Evolutionary conservation across 2,888 invertebrate genomes (phyloP), one percentile per base, ranked within the genome.

Genomic region (Carterocephalus palaemon): DNA sequence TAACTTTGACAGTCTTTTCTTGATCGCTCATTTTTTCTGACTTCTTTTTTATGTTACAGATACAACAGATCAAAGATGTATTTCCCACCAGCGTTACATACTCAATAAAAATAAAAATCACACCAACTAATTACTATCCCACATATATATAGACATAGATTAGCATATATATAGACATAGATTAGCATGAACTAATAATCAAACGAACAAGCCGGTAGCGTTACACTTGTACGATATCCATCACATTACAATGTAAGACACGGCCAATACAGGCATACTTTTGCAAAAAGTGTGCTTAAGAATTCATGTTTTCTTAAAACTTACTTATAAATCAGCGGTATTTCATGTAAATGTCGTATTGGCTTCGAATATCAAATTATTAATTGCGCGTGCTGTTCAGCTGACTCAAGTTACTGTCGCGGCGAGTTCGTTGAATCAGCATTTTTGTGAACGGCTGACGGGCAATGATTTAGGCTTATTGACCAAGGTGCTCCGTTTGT

Each of bases 281-380:
- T 19, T 33, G 20, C 26, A 19, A 38, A 22, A 28, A 38, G 17
- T 37, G 7, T 6, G 13, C n/a, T n/a, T 9, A 42, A 29, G 22
- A 29, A 36, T 36, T 33, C 19, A 39, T 47, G 40, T 46, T 45
- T 47, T 33, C 19, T 43, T 48, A 39, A 45, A 51, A 45, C 22
- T 33, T 19, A 24, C 32, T 15, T 31, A 49, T 61, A 60, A 59
- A 61, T 61, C 57, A 57, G 28, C 37, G 29, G 16, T n/a, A 28
- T 42, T 46, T 49, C 54, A 52, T 61, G 60, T 60, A 53, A 54
- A 49, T 51, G 60, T 58, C 59, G 47, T 46, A 49, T 22, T 42
- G 36, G 45, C 46, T 45, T 26, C 47, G 46, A 54, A 51, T 51
- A 54, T 46, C 43, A 53, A 53, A 52, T 59, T 54, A 59, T 57